phyloP scores from a whole-genome alignment of 2,113 vertebrate genomes.

The Triplophysa tibetana region DNA sequence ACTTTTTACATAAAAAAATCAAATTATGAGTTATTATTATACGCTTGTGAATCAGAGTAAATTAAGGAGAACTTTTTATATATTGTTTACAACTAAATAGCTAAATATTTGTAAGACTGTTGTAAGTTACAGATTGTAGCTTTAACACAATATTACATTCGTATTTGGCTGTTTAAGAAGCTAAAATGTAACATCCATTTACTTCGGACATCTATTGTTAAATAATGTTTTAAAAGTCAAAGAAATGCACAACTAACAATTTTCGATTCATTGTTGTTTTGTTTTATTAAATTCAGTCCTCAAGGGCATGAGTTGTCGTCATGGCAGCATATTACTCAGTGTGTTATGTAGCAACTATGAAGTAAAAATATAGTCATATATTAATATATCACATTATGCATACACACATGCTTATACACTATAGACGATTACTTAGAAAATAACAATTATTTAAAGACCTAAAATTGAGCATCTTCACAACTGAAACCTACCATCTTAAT shows the following conservation, averaged over 20 bases:
- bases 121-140: neutral
- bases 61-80: no score
- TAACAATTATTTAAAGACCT: neutral
- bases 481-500: constrained; percentile 5
- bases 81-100: no score
- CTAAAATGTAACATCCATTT: neutral
- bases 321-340: constrained; percentile 5
- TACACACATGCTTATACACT: constrained; percentile 23
- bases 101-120: no score
- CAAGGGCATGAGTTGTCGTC: constrained; percentile 30
- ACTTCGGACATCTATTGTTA: neutral
- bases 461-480: neutral
- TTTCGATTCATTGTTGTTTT: neutral
- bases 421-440: neutral
- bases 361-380: constrained; percentile 31
- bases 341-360: constrained; percentile 10
- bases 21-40: no score
- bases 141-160: neutral
- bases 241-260: constrained; percentile 31
- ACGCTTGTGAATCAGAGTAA: no score
- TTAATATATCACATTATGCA: constrained; percentile 15
- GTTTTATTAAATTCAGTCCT: constrained; percentile 55
- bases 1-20: no score
- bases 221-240: neutral
- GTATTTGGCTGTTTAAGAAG: neutral